Evolutionary conservation across 53 echinoderm and acorn worm species (phyloP).

Genomic region (Crossaster papposus): DNA sequence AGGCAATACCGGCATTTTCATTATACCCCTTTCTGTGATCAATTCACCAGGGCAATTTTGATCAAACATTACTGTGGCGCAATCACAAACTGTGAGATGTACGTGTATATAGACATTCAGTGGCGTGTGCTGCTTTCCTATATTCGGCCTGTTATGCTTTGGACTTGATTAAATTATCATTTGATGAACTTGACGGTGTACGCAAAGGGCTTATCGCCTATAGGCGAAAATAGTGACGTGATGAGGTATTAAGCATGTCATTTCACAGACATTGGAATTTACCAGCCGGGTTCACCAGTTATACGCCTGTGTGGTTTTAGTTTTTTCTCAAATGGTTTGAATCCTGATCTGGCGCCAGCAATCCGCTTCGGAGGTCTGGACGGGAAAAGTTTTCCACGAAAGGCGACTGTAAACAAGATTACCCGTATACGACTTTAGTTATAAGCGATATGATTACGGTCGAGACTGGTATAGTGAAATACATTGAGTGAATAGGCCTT

Average conservation of each 20-base stretch:
- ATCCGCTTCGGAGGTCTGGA: neutral
- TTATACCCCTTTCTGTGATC: too few species aligned
- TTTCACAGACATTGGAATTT: neutral
- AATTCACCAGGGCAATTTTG: too few species aligned
- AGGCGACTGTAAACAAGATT: slow-evolving; percentile 17
- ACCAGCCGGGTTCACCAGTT: neutral
- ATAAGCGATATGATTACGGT: neutral
- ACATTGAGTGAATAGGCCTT: neutral
- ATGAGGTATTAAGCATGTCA: neutral
- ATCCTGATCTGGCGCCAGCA: slow-evolving; percentile 21
- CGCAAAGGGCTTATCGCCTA: neutral
- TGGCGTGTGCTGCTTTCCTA: neutral
- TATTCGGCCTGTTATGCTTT: neutral
- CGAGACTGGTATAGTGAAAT: too few species aligned
- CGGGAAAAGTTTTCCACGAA: neutral
- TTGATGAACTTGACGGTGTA: neutral
- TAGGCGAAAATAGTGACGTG: neutral
- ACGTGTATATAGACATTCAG: too few species aligned
- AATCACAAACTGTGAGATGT: too few species aligned
- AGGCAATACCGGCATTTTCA: too few species aligned
- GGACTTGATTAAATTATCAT: neutral
- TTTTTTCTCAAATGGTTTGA: neutral
- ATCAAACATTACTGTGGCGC: too few species aligned
- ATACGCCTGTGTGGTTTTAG: neutral
- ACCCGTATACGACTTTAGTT: neutral